phyloP scores from a whole-genome alignment of 2,797 vertebrate genomes.

The Gymnodraco acuticeps region DNA sequence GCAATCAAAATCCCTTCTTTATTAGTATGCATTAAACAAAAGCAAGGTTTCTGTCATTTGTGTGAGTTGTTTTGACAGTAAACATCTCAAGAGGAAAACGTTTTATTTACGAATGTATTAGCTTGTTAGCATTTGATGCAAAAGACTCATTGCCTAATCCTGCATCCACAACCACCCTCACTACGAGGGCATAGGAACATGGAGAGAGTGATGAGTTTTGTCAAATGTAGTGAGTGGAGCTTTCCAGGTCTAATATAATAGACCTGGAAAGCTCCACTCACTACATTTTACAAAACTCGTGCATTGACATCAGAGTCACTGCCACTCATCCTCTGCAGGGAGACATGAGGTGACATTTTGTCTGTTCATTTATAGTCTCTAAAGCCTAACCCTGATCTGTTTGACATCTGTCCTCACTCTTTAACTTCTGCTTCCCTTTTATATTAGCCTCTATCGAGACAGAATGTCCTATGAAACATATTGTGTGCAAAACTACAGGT shows the following conservation, averaged over 20 bases:
- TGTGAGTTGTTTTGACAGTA: not conserved
- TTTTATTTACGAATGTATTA: too few relatives aligned
- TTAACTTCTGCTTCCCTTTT: not conserved
- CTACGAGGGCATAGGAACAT: constrained; percentile 44
- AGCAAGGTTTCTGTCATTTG: constrained; percentile 1
- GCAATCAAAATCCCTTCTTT: not conserved
- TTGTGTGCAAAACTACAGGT: not conserved
- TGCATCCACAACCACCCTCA: not conserved
- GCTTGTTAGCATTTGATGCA: too few relatives aligned
- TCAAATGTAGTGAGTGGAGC: not conserved
- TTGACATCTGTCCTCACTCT: not conserved
- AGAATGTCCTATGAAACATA: not conserved
- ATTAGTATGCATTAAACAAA: not conserved
- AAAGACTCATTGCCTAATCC: constrained; percentile 52
- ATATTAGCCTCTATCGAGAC: not conserved
- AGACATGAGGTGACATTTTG: constrained; percentile 2
- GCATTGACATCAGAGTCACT: not conserved
- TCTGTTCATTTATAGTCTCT: not conserved
- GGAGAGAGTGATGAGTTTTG: not conserved
- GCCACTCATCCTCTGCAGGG: not conserved
- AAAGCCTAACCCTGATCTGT: not conserved
- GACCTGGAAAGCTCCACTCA: too few relatives aligned
- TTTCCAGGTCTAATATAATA: constrained; percentile 4
- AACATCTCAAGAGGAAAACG: too few relatives aligned
- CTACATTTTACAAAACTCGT: too few relatives aligned